These are phyloP conservation scores for Leptodirus hochenwartii DNA, from an alignment of 2,888 invertebrate genomes.

Conservation along the genomic window DNA sequence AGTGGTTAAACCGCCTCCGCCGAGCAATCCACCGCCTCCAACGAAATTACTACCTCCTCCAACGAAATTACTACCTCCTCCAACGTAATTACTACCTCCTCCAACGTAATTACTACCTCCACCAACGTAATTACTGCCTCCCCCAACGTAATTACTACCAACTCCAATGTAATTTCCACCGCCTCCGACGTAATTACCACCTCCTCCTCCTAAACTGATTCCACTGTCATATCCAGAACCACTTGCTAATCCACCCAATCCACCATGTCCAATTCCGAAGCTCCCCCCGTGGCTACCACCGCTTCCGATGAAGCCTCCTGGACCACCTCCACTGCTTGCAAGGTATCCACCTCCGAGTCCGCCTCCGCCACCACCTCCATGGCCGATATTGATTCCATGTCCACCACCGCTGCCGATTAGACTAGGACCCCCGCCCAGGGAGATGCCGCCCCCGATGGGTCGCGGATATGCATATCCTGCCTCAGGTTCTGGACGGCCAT, in stretches of 20 bases:
- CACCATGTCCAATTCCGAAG: slow-evolving; percentile 17
- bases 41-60: slow-evolving; percentile 25
- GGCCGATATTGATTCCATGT: slow-evolving; percentile 16
- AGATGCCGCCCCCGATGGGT: slow-evolving; percentile 14
- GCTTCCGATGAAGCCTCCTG: slow-evolving; percentile 10
- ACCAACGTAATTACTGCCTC: slow-evolving; percentile 13
- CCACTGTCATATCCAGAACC: slow-evolving; percentile 12
- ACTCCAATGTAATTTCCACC: slow-evolving; percentile 12
- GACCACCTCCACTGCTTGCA: slow-evolving; percentile 7
- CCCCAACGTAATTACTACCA: slow-evolving; percentile 17
- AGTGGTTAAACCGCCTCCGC: slow-evolving; percentile 31
- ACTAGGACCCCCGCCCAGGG: slow-evolving; percentile 6
- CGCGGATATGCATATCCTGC: slow-evolving; percentile 30
- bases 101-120: slow-evolving; percentile 15
- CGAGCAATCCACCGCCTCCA: slow-evolving; percentile 17
- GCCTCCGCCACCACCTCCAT: slow-evolving; percentile 14
- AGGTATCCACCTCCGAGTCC: slow-evolving; percentile 10
- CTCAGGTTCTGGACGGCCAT: slow-evolving; percentile 38
- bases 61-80: slow-evolving; percentile 22
- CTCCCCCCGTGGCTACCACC: slow-evolving; percentile 10
- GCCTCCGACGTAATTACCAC: slow-evolving; percentile 13
- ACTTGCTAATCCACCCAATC: slow-evolving; percentile 12
- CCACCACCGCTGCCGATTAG: slow-evolving; percentile 10
- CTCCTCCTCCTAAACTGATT: slow-evolving; percentile 16
- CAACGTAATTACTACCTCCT: slow-evolving; percentile 15